phyloP scores from a whole-genome alignment of 2,888 invertebrate species.

The Epinotia ramella region DNA sequence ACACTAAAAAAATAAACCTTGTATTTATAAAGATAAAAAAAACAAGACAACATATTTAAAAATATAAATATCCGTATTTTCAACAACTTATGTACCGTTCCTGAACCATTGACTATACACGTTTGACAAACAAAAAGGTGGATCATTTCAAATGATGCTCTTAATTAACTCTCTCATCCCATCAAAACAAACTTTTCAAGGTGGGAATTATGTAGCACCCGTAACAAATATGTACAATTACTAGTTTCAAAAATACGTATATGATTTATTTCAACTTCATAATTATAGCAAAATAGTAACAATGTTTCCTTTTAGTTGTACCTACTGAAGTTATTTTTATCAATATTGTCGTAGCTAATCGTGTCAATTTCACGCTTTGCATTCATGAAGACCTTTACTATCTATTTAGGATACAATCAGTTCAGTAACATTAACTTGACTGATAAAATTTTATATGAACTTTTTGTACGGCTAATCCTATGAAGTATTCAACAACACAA shows the following conservation, averaged over 20 bases:
- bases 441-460: not conserved
- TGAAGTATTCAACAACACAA: not conserved
- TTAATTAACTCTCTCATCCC: not conserved
- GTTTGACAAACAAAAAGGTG: not conserved
- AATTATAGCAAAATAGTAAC: too few relatives aligned
- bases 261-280: too few relatives aligned
- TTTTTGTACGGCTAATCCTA: not conserved
- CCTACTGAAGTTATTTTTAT: not conserved
- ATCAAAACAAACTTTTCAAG: not conserved
- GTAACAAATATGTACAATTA: not conserved
- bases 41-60: not conserved
- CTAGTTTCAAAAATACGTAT: too few relatives aligned
- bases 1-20: conserved; percentile 15
- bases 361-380: not conserved
- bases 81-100: conserved; percentile 1
- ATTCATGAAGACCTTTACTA: not conserved
- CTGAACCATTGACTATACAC: conserved; percentile 14
- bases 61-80: not conserved
- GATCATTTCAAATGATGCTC: conserved; percentile 1
- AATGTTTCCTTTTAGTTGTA: not conserved
- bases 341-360: not conserved
- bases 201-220: not conserved
- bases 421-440: not conserved
- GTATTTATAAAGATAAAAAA: conserved; percentile 2
- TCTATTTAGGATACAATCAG: not conserved